Evolutionary conservation across 2,797 vertebrate genomes (phyloP), one percentile per base, ranked within the genome.

Genomic region (Siniperca scherzeri): DNA sequence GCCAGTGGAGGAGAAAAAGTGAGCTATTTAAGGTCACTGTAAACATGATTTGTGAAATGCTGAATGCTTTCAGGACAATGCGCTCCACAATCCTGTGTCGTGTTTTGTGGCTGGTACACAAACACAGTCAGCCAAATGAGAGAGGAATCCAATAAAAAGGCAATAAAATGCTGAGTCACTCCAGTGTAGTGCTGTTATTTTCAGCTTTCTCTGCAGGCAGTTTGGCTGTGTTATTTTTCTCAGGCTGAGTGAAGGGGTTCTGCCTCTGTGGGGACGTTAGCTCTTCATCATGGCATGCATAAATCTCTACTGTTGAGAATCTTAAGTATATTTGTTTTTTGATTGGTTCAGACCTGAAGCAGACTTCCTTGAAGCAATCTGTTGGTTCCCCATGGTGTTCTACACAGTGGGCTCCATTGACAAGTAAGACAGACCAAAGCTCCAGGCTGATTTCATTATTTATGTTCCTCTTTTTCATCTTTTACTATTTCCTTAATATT

Each of bases 321-420:
- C 77, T 91, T 46, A 88, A 57, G 79, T 76, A 79, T 84, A 33
- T 90, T 88, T 90, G 55, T 90, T 55, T 90, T 91, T 83, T 88
- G 83, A 89, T 93, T 89, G 84, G 78, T 83, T 76, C 87, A 97
- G 97, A 92, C 97, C 97, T 10, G 96, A 97, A 85, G 91, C 95
- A 36, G 96, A 97, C 85, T 97, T 97, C 91, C 92, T 97, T 80
- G 97, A 97, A 87, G 97, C 97, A 12, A 96, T 97, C 79, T 97
- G 96, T 82, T 97, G 96, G 96, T 97, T 97, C 90, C 97, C 97
- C 57, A 96, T 96, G 94, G 96, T 97, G 57, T 97, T 96, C 91
- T 97, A 97, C 93, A 97, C 96, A 68, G 96, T 97, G 74, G 97
- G 96, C 81, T 97, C 97, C 81, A 97, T 97, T 14, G 97, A 97